Evolutionary conservation across 64 coral and sea anemone genomes (phyloP).

Genomic region (Pocillopora damicornis): DNA sequence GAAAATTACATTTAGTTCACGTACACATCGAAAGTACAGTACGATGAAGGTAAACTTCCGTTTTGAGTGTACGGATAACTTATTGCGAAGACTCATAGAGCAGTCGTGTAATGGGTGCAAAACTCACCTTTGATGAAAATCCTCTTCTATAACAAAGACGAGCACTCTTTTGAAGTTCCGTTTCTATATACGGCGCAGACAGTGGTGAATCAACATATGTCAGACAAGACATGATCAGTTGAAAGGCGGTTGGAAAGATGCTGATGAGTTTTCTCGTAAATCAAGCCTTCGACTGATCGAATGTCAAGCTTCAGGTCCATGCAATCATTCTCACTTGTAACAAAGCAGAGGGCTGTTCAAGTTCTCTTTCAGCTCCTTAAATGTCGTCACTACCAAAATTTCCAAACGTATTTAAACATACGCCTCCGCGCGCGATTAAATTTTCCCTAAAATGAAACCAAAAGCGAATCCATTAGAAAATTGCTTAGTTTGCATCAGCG

Average conservation of each 20-base stretch:
- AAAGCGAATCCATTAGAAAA: background rate
- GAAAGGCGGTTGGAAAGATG: background rate
- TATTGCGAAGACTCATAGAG: too few species aligned
- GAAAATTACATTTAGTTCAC: too few species aligned
- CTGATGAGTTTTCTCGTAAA: background rate
- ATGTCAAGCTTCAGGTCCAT: background rate
- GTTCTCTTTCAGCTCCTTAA: too few species aligned
- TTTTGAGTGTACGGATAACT: too few species aligned
- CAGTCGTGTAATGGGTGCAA: too few species aligned
- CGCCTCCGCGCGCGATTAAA: background rate
- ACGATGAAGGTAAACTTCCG: too few species aligned
- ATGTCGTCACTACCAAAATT: too few species aligned
- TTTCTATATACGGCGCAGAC: background rate
- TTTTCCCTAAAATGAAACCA: slow-evolving; percentile 3
- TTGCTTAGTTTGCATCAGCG: background rate
- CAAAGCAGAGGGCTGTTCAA: background rate
- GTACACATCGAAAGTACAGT: too few species aligned
- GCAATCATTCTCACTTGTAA: background rate
- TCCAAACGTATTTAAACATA: too few species aligned
- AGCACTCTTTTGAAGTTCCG: background rate
- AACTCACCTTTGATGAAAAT: background rate
- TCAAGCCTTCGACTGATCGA: background rate
- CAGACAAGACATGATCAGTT: background rate
- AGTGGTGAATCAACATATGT: background rate
- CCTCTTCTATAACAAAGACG: background rate